phyloP scores from a whole-genome alignment of 1,140 invertebrate species.

The Calliopsis andreniformis region DNA sequence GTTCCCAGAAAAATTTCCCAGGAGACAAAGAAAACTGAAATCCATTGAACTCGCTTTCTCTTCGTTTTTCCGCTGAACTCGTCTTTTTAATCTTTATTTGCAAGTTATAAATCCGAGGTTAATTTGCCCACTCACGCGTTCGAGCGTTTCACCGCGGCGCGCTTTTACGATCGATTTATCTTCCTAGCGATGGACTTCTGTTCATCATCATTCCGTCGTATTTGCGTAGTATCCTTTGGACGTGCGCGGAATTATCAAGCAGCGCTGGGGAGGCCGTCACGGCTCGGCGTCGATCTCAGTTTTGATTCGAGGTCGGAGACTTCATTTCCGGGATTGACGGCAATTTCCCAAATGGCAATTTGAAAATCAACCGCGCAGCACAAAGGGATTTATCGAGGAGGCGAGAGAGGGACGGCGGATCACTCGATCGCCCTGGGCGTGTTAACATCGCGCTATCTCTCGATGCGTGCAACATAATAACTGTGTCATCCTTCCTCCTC shows the following conservation, averaged over 20 bases:
- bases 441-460: slow-evolving; percentile 70
- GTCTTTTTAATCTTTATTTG: too few relatives aligned
- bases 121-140: not conserved
- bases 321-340: slow-evolving; percentile 76
- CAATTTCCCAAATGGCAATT: slow-evolving; percentile 75
- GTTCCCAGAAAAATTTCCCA: not conserved
- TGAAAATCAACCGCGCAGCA: slow-evolving; percentile 75
- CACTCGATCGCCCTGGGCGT: slow-evolving; percentile 70
- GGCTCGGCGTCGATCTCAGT: slow-evolving; percentile 26
- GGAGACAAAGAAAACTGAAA: too few relatives aligned
- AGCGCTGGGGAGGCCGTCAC: slow-evolving; percentile 8
- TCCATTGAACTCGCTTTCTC: too few relatives aligned
- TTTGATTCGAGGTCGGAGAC: slow-evolving; percentile 70
- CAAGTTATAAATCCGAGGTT: not conserved
- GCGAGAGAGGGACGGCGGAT: slow-evolving; percentile 47
- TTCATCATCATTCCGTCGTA: slow-evolving; percentile 36
- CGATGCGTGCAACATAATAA: slow-evolving; percentile 65
- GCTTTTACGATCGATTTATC: slow-evolving; percentile 59
- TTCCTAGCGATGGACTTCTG: slow-evolving; percentile 15
- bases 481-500: slow-evolving; percentile 56
- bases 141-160: not conserved
- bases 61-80: too few relatives aligned
- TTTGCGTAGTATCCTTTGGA: slow-evolving; percentile 52
- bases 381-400: slow-evolving; percentile 75
- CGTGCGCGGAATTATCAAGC: slow-evolving; percentile 65